These are phyloP conservation scores for Hirudo medicinalis DNA, from an alignment of 1,140 invertebrate genomes.

Conservation along the genomic window DNA sequence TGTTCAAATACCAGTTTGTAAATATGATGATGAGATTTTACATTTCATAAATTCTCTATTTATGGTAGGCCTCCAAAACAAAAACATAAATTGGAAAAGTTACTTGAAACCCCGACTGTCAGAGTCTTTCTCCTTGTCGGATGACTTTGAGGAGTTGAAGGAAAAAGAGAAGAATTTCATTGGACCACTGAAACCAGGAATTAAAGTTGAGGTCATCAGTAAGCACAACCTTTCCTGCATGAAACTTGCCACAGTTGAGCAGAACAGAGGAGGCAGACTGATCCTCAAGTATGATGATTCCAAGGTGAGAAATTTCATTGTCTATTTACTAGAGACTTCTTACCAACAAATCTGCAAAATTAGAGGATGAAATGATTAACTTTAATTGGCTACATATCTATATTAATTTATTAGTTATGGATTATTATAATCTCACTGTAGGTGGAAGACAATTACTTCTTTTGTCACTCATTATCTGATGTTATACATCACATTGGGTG, in stretches of 20 bases:
- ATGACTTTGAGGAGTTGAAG: slow-evolving; percentile 62
- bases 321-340: slow-evolving; percentile 4
- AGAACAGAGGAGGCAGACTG: slow-evolving; percentile 77
- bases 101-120: slow-evolving; percentile 78
- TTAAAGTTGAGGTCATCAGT: slow-evolving; percentile 83
- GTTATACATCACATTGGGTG: slow-evolving; percentile 89
- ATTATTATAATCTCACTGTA: background rate
- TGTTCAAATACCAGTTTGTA: background rate
- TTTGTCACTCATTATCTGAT: slow-evolving; percentile 87
- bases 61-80: slow-evolving; percentile 53
- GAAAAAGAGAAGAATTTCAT: slow-evolving; percentile 33
- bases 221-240: slow-evolving; percentile 84
- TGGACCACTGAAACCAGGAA: slow-evolving; percentile 48
- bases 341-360: background rate
- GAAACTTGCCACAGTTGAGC: slow-evolving; percentile 71
- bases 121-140: slow-evolving; percentile 76
- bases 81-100: slow-evolving; percentile 88
- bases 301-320: slow-evolving; percentile 40
- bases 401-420: background rate
- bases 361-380: no score
- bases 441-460: slow-evolving; percentile 51
- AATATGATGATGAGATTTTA: background rate
- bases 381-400: background rate
- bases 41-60: background rate
- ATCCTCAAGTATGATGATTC: slow-evolving; percentile 79